Evolutionary conservation across 2,113 vertebrate species (phyloP).

Genomic region (Vicugna pacos): DNA sequence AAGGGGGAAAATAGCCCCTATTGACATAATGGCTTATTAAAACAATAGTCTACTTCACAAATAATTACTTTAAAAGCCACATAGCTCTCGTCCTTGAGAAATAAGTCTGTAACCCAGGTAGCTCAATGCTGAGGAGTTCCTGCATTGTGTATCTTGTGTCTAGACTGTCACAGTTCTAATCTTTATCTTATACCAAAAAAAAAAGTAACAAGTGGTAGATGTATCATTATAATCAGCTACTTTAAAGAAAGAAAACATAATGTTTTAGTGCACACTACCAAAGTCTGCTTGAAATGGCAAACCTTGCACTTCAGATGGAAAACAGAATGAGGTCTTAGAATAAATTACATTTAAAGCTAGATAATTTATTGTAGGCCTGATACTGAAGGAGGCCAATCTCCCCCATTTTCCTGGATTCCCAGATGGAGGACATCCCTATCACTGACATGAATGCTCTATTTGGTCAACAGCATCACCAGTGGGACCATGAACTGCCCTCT

Average conservation of each 20-base stretch:
- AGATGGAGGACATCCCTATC: neutral
- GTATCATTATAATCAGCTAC: slow-evolving; percentile 15
- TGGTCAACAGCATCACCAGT: neutral
- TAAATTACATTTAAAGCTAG: neutral
- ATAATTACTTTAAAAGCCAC: slow-evolving; percentile 60
- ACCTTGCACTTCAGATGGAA: neutral
- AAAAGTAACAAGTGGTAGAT: slow-evolving; percentile 25
- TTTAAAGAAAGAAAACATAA: slow-evolving; percentile 34
- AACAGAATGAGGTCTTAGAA: neutral
- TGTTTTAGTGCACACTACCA: neutral
- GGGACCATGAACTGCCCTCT: neutral
- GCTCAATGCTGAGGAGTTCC: neutral
- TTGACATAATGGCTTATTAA: slow-evolving; percentile 68
- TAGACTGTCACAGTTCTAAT: slow-evolving; percentile 36
- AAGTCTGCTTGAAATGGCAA: neutral
- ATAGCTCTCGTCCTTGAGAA: slow-evolving; percentile 51
- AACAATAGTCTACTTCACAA: slow-evolving; percentile 65
- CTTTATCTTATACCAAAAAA: slow-evolving; percentile 49
- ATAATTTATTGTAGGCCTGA: neutral
- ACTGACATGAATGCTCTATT: neutral
- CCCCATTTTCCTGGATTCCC: neutral
- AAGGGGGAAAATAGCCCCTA: neutral
- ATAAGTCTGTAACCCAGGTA: slow-evolving; percentile 1
- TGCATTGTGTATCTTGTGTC: slow-evolving; percentile 25
- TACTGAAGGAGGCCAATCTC: neutral